Percentiles rank a stretch among this genome's conserved stretches.
phyloP scores from a whole-genome alignment of 2,113 vertebrate species.

The Egretta garzetta region DNA sequence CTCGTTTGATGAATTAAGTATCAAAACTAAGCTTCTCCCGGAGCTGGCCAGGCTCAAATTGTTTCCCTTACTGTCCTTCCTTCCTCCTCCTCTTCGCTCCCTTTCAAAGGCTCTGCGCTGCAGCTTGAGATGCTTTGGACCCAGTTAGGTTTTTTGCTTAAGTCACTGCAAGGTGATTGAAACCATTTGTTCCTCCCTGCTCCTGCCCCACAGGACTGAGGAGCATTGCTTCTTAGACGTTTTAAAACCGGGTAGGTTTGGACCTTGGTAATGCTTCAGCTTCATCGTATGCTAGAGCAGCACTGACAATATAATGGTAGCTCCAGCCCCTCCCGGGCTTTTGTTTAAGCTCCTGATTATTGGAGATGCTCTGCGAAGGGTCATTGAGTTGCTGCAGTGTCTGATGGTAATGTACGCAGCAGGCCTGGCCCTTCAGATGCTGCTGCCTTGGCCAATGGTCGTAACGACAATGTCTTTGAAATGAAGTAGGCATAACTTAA shows the following conservation, averaged over 20 bases:
- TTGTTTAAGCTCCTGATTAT: not conserved
- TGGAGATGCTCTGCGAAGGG: conserved; percentile 24
- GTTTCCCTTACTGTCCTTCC: not conserved
- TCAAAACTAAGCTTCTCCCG: not conserved
- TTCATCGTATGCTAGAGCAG: not conserved
- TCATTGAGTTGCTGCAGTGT: not conserved
- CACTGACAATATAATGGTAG: not conserved
- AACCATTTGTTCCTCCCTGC: not conserved
- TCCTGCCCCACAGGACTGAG: not conserved
- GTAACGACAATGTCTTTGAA: conserved; percentile 5
- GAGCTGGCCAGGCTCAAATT: not conserved
- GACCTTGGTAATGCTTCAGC: not conserved
- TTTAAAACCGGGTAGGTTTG: not conserved
- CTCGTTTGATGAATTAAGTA: not conserved
- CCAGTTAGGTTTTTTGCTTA: not conserved
- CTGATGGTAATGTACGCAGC: conserved; percentile 18
- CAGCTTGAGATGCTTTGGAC: not conserved
- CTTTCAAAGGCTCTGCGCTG: not conserved
- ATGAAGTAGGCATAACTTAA: not conserved
- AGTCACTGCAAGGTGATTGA: not conserved
- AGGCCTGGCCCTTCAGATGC: not conserved
- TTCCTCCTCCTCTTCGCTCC: not conserved
- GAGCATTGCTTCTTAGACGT: not conserved
- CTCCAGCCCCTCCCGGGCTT: not conserved
- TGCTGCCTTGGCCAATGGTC: not conserved